These are phyloP conservation scores for Achroia grisella DNA, from an alignment of 1,140 invertebrate genomes.

Conservation along the genomic window DNA sequence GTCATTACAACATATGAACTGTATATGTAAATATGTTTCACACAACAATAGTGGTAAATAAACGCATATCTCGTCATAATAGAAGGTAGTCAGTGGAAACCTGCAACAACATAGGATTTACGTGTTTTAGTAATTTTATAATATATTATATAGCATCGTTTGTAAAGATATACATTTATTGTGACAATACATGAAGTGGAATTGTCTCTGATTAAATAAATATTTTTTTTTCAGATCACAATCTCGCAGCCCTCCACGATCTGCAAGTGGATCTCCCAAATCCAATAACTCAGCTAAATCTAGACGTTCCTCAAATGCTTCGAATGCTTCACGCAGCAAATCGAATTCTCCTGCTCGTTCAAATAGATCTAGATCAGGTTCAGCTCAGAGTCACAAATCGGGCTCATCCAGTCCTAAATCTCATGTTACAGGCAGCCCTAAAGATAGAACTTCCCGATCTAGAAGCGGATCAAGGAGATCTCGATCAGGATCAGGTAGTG, in stretches of 20 bases:
- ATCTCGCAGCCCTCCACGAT: slow-evolving; percentile 57
- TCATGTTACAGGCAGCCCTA: slow-evolving; percentile 43
- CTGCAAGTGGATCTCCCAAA: slow-evolving; percentile 56
- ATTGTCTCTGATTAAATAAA: too few species aligned
- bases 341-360: slow-evolving; percentile 60
- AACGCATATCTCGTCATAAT: too few species aligned
- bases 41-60: too few species aligned
- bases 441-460: slow-evolving; percentile 36
- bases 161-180: too few species aligned
- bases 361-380: slow-evolving; percentile 47
- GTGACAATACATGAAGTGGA: too few species aligned
- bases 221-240: slow-evolving; percentile 41
- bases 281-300: slow-evolving; percentile 40
- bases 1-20: too few species aligned
- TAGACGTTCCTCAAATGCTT: slow-evolving; percentile 46
- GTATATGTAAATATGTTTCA: too few species aligned
- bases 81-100: too few species aligned
- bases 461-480: slow-evolving; percentile 48
- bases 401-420: slow-evolving; percentile 61
- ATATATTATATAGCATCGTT: too few species aligned
- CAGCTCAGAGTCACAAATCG: slow-evolving; percentile 54
- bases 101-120: too few species aligned
- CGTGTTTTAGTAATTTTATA: too few species aligned
- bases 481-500: slow-evolving; percentile 67
- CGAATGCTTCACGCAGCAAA: slow-evolving; percentile 57